These are phyloP conservation scores for Drosophila cyrtoloma DNA, from an alignment of 2,888 invertebrate genomes.

Conservation along the genomic window DNA sequence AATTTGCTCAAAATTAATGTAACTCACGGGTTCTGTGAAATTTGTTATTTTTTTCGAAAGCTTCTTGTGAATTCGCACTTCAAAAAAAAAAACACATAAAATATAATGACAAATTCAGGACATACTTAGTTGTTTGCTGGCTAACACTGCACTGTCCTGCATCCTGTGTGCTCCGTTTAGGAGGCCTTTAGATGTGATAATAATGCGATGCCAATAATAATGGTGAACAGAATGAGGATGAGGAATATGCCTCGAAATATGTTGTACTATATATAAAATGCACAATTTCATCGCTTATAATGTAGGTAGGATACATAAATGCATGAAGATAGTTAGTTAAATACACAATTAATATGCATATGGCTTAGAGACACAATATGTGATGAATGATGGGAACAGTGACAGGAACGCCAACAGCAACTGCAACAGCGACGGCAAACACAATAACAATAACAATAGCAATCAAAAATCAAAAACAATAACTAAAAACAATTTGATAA, in stretches of 20 bases:
- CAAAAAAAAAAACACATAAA: not conserved
- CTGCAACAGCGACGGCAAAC: not conserved
- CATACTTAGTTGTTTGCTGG: not conserved
- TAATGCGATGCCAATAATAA: conserved; percentile 15
- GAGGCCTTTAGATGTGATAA: conserved; percentile 44
- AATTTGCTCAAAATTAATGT: not conserved
- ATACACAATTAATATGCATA: not conserved
- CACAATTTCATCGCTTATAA: not conserved
- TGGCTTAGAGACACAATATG: not conserved
- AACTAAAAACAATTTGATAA: not conserved
- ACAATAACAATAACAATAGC: not conserved
- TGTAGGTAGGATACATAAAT: not conserved
- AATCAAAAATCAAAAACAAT: not conserved
- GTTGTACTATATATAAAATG: not conserved
- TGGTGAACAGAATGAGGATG: conserved; percentile 10
- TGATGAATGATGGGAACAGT: not conserved
- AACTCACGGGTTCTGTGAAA: not conserved
- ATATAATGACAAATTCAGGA: not conserved
- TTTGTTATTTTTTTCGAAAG: not conserved
- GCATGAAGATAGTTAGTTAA: not conserved
- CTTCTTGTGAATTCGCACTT: not conserved
- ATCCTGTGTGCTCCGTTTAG: conserved; percentile 9
- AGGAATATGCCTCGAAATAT: conserved; percentile 1
- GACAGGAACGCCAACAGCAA: not conserved
- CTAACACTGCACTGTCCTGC: not conserved